phyloP scores from a whole-genome alignment of 2,113 vertebrate genomes.

The Cervus canadensis region DNA sequence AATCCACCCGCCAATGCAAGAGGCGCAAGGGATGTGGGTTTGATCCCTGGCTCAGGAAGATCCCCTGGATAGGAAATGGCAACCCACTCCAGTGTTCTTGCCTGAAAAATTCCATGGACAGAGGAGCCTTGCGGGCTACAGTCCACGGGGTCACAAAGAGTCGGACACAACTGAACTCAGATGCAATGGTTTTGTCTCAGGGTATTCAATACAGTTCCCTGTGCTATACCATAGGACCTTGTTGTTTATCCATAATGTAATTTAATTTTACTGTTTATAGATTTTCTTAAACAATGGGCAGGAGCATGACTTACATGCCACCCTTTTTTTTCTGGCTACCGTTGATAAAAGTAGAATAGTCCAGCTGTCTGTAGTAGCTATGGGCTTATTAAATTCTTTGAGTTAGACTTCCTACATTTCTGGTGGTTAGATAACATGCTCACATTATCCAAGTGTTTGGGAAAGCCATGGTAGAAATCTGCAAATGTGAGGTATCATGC shows the following conservation, averaged over 20 bases:
- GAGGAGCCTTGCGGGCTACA: background rate
- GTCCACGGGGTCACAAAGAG: background rate
- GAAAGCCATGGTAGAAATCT: background rate
- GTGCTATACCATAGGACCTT: background rate
- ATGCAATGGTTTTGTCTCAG: background rate
- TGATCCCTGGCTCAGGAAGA: background rate
- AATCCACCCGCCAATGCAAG: background rate
- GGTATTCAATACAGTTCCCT: background rate
- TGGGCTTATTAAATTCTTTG: background rate
- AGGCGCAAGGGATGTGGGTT: background rate
- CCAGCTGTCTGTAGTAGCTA: background rate
- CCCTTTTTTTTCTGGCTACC: background rate
- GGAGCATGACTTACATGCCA: background rate
- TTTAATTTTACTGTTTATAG: background rate
- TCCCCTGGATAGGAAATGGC: background rate
- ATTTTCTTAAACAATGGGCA: background rate
- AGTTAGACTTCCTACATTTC: background rate
- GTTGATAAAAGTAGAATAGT: background rate
- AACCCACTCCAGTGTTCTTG: background rate
- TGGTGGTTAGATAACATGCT: too few relatives aligned
- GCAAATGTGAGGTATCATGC: rapidly evolving
- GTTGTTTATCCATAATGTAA: background rate
- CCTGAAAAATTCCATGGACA: background rate
- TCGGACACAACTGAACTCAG: background rate
- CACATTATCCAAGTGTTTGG: background rate